These are phyloP conservation scores for Varecia variegata DNA, from an alignment of 2,797 vertebrate species.

Conservation along the genomic window DNA sequence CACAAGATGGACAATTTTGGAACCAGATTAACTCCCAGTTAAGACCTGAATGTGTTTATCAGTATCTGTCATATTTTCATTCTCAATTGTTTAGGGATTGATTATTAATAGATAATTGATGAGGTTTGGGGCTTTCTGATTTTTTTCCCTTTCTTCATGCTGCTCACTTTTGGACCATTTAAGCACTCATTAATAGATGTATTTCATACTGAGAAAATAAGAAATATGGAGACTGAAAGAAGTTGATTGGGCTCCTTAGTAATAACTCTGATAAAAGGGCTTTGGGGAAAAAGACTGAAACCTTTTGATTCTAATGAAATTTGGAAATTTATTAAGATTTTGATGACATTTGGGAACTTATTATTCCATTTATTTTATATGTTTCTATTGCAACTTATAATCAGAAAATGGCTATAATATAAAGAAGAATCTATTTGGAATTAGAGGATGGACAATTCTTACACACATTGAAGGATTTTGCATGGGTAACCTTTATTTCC, in stretches of 20 bases:
- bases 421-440: not conserved
- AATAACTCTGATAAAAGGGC: not conserved
- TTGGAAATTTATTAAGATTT: not conserved
- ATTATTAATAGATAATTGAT: not conserved
- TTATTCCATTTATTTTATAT: not conserved
- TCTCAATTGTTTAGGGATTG: not conserved
- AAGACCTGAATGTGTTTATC: not conserved
- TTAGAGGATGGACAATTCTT: not conserved
- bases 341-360: not conserved
- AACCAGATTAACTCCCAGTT: not conserved
- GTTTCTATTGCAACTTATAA: not conserved
- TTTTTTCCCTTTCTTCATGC: not conserved
- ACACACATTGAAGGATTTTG: not conserved
- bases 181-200: not conserved
- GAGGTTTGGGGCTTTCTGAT: not conserved
- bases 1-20: not conserved
- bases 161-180: not conserved
- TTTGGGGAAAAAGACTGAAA: not conserved
- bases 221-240: not conserved
- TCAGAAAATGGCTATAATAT: not conserved
- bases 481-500: not conserved
- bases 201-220: not conserved
- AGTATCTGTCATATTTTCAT: not conserved
- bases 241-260: not conserved
- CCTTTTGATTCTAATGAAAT: not conserved